Conservation (phyloP, 2,888 invertebrate species). For the Mayetiola destructor region DNA sequence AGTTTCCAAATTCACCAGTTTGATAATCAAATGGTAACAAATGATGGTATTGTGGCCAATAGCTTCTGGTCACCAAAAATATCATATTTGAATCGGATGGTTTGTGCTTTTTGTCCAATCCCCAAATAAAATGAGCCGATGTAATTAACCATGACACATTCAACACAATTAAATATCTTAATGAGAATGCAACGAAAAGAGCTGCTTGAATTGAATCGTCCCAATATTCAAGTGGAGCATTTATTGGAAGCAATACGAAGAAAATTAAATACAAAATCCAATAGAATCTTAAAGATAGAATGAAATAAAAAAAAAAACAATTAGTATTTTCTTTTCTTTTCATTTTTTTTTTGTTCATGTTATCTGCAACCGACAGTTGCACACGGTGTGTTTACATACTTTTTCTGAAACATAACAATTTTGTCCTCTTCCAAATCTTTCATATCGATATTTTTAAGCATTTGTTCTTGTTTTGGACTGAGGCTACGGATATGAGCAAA, state of each 20-base stretch:
- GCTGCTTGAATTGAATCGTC: slow-evolving; percentile 48
- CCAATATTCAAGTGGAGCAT: slow-evolving; percentile 68
- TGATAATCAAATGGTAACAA: slow-evolving; percentile 65
- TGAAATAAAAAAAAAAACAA: not conserved
- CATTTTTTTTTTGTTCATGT: no score
- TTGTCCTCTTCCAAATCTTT: slow-evolving; percentile 62
- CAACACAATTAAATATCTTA: slow-evolving; percentile 48
- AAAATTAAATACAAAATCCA: slow-evolving; percentile 51
- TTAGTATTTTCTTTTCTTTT: no score
- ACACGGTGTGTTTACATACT: slow-evolving; percentile 45
- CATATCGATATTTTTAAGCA: slow-evolving; percentile 57
- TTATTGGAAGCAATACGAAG: slow-evolving; percentile 53
- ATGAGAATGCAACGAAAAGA: slow-evolving; percentile 50
- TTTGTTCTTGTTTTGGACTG: slow-evolving; percentile 47
- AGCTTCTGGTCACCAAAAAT: slow-evolving; percentile 57
- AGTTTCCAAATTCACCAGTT: slow-evolving; percentile 65
- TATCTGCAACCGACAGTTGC: not conserved
- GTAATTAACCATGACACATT: slow-evolving; percentile 59
- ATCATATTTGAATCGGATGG: slow-evolving; percentile 54
- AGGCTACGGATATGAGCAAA: slow-evolving; percentile 51
- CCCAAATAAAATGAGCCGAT: slow-evolving; percentile 59
- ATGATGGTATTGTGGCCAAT: slow-evolving; percentile 73
- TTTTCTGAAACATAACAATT: slow-evolving; percentile 68
- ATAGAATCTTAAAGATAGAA: slow-evolving; percentile 42
- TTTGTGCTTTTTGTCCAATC: slow-evolving; percentile 57